phyloP scores from a whole-genome alignment of 2,797 vertebrate species.

The Xenops minutus region DNA sequence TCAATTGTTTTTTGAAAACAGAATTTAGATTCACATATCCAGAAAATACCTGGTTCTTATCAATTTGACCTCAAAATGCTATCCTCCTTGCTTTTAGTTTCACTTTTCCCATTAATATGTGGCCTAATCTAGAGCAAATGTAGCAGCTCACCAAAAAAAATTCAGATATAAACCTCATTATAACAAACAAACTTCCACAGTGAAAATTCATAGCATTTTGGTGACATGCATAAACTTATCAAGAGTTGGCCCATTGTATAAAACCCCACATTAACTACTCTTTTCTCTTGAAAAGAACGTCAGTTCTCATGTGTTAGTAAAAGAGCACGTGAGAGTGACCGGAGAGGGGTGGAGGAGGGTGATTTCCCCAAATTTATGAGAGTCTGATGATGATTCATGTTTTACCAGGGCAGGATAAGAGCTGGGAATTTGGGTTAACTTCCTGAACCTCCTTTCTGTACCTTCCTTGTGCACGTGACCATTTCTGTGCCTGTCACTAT shows the following conservation, averaged over 20 bases:
- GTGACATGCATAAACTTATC: background rate
- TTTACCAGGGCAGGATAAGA: background rate
- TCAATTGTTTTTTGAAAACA: background rate
- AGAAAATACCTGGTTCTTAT: background rate
- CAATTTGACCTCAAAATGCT: background rate
- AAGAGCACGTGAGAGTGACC: background rate
- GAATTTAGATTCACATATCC: background rate
- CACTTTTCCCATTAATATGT: background rate
- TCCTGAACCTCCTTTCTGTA: background rate
- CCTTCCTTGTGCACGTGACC: fast-evolving
- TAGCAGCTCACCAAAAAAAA: background rate
- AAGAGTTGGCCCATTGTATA: background rate
- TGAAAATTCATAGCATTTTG: background rate
- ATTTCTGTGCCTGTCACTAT: background rate
- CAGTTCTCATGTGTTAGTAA: background rate
- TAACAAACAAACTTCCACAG: background rate
- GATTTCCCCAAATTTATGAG: background rate
- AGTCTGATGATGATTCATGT: background rate
- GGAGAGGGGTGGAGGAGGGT: background rate
- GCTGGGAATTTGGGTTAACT: background rate
- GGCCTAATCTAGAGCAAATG: background rate
- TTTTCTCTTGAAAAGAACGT: background rate
- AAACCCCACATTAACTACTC: background rate
- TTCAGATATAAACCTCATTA: background rate
- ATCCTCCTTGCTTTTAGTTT: background rate